These are phyloP conservation scores for Coptotermes formosanus DNA, from an alignment of 1,140 invertebrate species.

Conservation along the genomic window DNA sequence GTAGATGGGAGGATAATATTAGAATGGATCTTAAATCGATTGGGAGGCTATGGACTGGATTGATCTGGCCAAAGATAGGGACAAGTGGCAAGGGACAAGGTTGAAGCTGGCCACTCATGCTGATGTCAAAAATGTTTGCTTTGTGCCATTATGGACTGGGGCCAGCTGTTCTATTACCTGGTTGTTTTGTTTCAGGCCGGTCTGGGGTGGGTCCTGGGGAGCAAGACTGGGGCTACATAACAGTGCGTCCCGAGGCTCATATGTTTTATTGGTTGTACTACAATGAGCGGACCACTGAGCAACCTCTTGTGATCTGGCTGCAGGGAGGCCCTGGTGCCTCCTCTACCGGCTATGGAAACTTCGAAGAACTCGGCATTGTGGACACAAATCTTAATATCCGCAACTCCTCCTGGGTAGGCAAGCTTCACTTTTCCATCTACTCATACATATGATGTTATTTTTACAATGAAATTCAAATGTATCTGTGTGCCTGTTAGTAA, in stretches of 20 bases:
- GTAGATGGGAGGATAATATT: too few species aligned
- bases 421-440: too few species aligned
- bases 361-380: slow-evolving; percentile 72
- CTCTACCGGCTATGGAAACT: slow-evolving; percentile 75
- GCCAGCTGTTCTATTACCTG: neutral
- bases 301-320: slow-evolving; percentile 74
- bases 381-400: slow-evolving; percentile 63
- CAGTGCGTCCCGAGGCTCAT: slow-evolving; percentile 66
- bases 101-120: too few species aligned
- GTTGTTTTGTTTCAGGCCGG: slow-evolving; percentile 35
- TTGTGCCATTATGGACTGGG: too few species aligned
- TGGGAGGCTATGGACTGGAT: too few species aligned
- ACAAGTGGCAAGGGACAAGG: too few species aligned
- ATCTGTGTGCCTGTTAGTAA: too few species aligned
- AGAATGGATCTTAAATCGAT: too few species aligned
- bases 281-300: slow-evolving; percentile 57
- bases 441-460: too few species aligned
- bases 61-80: too few species aligned
- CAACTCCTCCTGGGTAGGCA: slow-evolving; percentile 70
- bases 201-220: slow-evolving; percentile 56
- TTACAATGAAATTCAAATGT: too few species aligned
- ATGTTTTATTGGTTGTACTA: slow-evolving; percentile 82
- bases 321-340: slow-evolving; percentile 75
- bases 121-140: too few species aligned
- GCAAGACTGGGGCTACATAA: slow-evolving; percentile 67